Base-by-base conservation (phyloP, 1,140 invertebrate genomes). In the Papilio aristodemus region DNA sequence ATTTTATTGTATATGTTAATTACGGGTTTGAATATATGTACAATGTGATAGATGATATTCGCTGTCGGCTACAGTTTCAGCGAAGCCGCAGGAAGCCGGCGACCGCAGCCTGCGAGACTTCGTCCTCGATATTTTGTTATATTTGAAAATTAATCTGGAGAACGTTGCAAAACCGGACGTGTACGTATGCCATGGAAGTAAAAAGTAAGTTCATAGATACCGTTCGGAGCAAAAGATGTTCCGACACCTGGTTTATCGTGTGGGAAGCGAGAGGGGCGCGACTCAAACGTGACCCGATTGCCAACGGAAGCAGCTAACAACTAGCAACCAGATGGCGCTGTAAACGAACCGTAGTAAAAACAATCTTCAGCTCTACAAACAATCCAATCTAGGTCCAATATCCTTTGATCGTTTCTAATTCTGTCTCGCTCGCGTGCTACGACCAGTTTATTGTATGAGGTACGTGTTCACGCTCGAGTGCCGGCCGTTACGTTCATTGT, bases 381-480 rank as follows among this genome's bases (percentile, higher is more conserved):
- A 58, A 58, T n/a, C 57, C 27, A 36, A 58, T 58, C 57, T 58
- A 58, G 27, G 27, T 58, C 54, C 25, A 58, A 58, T 58, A 58
- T 58, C 57, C 57, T 58, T 58, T 58, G 57, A 58, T 58, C 57
- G 27, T 32, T 58, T 58, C 57, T 58, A 58, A 58, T 32, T 32
- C 27, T 14, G 57, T 41, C 38, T 41, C 13, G 38, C 38, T 41
- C 3, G 38, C 38, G 13, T n/a, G 38, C 38, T 41, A 41, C 38
- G 38, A 41, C 9, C 38, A 41, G 38, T 58, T 58, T 58, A 36
- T 58, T 58, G 57, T 58, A 58, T 36, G 13, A 32, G 22, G 7
- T 58, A 14, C 32, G 14, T 58, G n/a, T 59, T 59, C 54, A 32
- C 1, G 25, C 9, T 22, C 3, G 46, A 22, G 43, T 19, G 43